These are phyloP conservation scores for Hippolais icterina DNA, from an alignment of 2,113 vertebrate genomes.

Conservation along the genomic window DNA sequence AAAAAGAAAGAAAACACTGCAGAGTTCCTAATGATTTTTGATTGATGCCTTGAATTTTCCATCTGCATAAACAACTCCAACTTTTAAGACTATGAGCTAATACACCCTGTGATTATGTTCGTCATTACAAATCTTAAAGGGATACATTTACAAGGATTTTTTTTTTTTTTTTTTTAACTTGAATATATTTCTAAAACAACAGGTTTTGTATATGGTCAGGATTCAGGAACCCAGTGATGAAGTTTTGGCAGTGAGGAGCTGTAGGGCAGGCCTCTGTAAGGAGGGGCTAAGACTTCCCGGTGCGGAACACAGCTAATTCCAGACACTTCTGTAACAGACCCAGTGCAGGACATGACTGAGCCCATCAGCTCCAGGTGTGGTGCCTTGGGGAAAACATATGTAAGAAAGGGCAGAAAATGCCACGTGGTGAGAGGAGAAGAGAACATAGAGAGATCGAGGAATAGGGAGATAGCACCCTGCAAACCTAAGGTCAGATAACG, in stretches of 20 bases:
- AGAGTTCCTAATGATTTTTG: neutral
- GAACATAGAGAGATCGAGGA: neutral
- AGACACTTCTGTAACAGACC: neutral
- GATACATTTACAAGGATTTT: neutral
- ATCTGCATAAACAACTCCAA: neutral
- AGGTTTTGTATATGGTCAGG: neutral
- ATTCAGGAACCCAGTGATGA: neutral
- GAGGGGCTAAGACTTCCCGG: neutral
- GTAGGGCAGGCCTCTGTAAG: neutral
- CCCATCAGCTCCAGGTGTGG: too few species aligned
- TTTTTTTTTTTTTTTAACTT: neutral
- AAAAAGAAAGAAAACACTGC: neutral
- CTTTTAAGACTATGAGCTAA: neutral
- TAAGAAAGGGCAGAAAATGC: neutral
- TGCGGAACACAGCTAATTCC: neutral
- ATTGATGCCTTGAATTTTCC: neutral
- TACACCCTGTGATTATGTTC: neutral
- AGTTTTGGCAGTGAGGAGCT: neutral
- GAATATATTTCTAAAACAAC: neutral
- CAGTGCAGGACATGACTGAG: neutral
- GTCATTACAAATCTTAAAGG: neutral
- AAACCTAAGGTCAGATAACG: neutral
- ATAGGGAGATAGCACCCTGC: neutral
- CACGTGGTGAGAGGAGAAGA: neutral
- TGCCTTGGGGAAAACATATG: rapidly evolving